Evolutionary conservation across 2,797 vertebrate species (phyloP).

Genomic region (Alectoris magna): DNA sequence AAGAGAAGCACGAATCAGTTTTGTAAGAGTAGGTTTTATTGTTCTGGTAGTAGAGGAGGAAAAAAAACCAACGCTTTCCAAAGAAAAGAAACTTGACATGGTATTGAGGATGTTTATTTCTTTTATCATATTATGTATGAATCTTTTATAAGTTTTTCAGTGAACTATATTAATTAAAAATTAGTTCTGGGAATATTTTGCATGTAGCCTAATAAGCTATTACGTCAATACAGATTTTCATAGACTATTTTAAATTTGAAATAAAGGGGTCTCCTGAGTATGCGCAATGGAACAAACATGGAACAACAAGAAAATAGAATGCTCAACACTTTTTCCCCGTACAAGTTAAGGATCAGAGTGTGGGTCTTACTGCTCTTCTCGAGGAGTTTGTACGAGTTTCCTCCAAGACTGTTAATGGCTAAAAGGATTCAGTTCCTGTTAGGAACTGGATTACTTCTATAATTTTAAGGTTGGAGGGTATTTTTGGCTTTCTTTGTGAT

Average conservation of each 20-base stretch:
- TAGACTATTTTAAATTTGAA: constrained; percentile 66
- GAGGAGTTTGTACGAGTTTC: not conserved
- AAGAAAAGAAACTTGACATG: constrained; percentile 68
- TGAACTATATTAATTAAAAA: constrained; percentile 80
- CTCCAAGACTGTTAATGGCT: not conserved
- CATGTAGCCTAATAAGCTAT: constrained; percentile 73
- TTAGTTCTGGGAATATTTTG: constrained; percentile 78
- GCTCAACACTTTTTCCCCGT: constrained; percentile 14
- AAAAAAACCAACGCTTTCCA: constrained; percentile 33
- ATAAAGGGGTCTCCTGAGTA: constrained; percentile 66
- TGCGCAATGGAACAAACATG: constrained; percentile 34
- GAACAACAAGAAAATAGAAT: not conserved
- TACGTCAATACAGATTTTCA: constrained; percentile 74
- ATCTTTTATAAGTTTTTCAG: constrained; percentile 76
- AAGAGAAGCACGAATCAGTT: constrained; percentile 22
- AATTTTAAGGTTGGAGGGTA: not conserved
- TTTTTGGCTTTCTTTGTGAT: not conserved
- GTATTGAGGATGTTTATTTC: constrained; percentile 77
- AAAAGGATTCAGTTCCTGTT: not conserved
- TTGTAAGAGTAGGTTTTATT: not conserved
- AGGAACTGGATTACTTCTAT: not conserved
- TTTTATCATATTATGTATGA: constrained; percentile 75
- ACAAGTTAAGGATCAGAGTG: constrained; percentile 1
- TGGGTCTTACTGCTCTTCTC: constrained; percentile 12
- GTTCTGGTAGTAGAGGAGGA: constrained; percentile 11